Evolutionary conservation across 2,797 vertebrate genomes (phyloP), one percentile per base, ranked within the genome.

Genomic region (Peromyscus eremicus): DNA sequence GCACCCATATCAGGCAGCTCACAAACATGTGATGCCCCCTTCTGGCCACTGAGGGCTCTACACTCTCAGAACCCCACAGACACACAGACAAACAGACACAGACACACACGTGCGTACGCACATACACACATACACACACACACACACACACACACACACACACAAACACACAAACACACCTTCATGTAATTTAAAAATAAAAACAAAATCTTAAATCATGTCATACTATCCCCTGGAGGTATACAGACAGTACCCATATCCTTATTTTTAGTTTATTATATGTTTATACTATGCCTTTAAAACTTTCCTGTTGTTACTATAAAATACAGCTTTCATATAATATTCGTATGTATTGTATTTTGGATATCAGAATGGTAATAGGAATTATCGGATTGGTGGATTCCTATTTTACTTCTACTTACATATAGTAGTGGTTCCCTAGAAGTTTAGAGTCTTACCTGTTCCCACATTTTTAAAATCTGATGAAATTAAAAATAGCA

Each of bases 301-400:
- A 91, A 70, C 11, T 80, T 95, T 77, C 23, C 94, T 93, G 57
- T 87, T 57, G 25, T 93, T 92, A n/a, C 14, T 94, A 73, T 73
- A 76, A 71, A 81, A 77, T 93, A 66, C 9, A 92, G 55, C 5
- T 94, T 95, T 92, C 16, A n/a, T 85, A 3, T 12, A 62, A 75
- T 79, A 89, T 64, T 96, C 2, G 32, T 88, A 68, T 91, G 40
- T 60, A 70, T 97, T 73, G 29, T 27, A 94, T 86, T 85, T 97
- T 91, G 40, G 75, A 92, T 80, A 81, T 79, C 46, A 91, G 13
- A 70, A 7, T 86, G 3, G 13, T 83, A 84, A 85, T 81, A 21
- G 40, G 19, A 34, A 91, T 84, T 95, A 86, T 62, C 83, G 12
- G 25, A 25, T 43, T 32, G 37, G 0, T 77, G 43, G 52, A 5